Evolutionary conservation across 2,113 vertebrate species (phyloP).

Genomic region (Uria aalge): DNA sequence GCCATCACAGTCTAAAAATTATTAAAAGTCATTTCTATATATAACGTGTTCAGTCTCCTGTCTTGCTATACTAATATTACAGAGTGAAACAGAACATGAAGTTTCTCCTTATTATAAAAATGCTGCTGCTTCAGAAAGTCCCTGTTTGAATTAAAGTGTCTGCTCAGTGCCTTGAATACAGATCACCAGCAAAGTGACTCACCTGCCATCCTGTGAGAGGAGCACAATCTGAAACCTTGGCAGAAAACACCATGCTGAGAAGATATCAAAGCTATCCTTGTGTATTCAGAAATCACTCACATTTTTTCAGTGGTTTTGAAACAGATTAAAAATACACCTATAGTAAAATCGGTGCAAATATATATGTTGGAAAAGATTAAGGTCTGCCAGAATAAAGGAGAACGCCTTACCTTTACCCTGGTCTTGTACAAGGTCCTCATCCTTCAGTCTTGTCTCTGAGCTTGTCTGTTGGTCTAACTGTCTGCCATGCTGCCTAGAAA

Average conservation of each 20-base stretch:
- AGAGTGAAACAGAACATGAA: slow-evolving; percentile 35
- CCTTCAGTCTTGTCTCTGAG: neutral
- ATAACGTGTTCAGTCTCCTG: neutral
- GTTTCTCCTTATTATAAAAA: slow-evolving; percentile 6
- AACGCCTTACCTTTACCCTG: slow-evolving; percentile 19
- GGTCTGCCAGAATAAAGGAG: neutral
- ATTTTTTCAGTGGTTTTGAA: neutral
- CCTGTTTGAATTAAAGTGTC: slow-evolving; percentile 11
- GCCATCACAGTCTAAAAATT: neutral
- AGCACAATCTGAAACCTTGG: neutral
- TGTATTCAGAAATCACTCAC: neutral
- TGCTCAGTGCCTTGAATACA: slow-evolving; percentile 18
- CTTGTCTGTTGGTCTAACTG: neutral
- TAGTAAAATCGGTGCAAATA: neutral
- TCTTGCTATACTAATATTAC: neutral
- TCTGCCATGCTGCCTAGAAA: neutral
- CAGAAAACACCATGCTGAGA: neutral
- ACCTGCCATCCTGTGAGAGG: neutral
- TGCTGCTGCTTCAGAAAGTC: slow-evolving; percentile 7
- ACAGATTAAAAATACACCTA: neutral
- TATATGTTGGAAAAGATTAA: neutral
- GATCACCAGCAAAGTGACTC: neutral
- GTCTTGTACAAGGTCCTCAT: neutral
- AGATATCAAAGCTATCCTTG: neutral
- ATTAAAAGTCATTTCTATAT: neutral